Percentiles rank a stretch among this genome's conserved stretches.
Evolutionary conservation across 1,140 invertebrate species (phyloP).

Genomic region (Halyomorpha halys): DNA sequence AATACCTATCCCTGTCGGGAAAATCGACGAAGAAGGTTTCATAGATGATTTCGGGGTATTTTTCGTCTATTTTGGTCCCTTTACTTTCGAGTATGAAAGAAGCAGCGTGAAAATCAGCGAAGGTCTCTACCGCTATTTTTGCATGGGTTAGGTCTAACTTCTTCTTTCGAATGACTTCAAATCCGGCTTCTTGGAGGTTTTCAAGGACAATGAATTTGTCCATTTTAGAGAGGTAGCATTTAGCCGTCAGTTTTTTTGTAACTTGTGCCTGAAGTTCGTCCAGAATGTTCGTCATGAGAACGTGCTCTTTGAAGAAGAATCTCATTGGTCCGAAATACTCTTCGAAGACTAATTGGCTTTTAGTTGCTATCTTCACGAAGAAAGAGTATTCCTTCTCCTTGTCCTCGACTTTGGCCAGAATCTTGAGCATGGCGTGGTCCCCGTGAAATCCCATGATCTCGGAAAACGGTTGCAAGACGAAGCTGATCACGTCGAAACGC

Average conservation of each 20-base stretch:
- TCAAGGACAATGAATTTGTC: conserved; percentile 18
- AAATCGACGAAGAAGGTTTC: conserved; percentile 11
- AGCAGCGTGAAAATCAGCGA: conserved; percentile 19
- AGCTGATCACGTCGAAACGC: conserved; percentile 9
- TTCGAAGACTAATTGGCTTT: neutral
- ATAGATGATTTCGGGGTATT: conserved; percentile 13
- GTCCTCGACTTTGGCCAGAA: neutral
- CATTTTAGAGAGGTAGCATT: conserved; percentile 19
- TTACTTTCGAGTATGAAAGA: conserved; percentile 5
- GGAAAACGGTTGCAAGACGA: neutral
- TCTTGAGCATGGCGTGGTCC: conserved; percentile 18
- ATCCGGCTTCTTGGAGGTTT: neutral
- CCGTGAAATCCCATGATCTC: conserved; percentile 21
- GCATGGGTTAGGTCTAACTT: conserved; percentile 1
- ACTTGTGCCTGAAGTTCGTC: conserved; percentile 12
- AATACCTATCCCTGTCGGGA: neutral
- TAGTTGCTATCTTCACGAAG: conserved; percentile 18
- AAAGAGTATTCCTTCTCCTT: conserved; percentile 11
- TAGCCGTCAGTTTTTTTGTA: conserved; percentile 12
- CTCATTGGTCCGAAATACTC: conserved; percentile 2
- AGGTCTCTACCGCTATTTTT: conserved; percentile 17
- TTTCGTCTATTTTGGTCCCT: neutral
- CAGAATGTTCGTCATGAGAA: conserved; percentile 6
- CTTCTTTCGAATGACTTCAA: neutral
- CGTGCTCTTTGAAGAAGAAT: conserved; percentile 18